phyloP scores from a whole-genome alignment of 2,113 vertebrate genomes.

The Peromyscus leucopus region DNA sequence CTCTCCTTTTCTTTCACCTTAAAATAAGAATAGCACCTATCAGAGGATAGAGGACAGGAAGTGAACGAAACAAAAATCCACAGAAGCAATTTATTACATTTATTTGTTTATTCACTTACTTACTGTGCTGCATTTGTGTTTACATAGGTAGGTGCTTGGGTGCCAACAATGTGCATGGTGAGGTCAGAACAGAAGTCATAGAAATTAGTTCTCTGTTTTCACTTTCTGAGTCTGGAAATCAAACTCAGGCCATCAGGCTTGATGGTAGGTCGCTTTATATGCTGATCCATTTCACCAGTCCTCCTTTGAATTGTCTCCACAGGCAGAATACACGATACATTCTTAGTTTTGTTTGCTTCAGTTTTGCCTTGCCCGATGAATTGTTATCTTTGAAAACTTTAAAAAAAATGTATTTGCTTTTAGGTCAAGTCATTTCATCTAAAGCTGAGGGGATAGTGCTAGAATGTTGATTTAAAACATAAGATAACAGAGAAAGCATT shows the following conservation, averaged over 20 bases:
- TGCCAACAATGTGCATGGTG: too few species aligned
- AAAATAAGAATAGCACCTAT: not conserved
- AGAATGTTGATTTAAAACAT: constrained; percentile 25
- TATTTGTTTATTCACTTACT: not conserved
- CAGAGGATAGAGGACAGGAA: not conserved
- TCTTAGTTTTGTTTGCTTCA: constrained; percentile 32
- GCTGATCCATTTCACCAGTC: not conserved
- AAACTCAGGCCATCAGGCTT: not conserved
- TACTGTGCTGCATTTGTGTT: not conserved
- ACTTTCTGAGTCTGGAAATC: not conserved
- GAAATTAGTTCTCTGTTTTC: not conserved
- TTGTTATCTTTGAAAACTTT: not conserved
- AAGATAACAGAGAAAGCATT: constrained; percentile 38
- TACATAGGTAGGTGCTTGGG: not conserved
- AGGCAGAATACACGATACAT: not conserved
- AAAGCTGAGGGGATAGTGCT: not conserved
- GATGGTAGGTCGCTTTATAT: not conserved
- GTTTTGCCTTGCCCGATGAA: not conserved
- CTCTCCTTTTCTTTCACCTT: constrained; percentile 13
- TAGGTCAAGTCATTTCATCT: not conserved
- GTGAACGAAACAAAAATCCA: not conserved
- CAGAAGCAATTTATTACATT: not conserved
- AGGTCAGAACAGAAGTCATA: not conserved
- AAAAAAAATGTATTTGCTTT: not conserved
- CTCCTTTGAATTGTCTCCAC: not conserved